A percentile compares a stretch with the other conserved stretches of the same genome.
Evolutionary conservation across 2,888 invertebrate species (phyloP).

Genomic region (Saturnia japonica): DNA sequence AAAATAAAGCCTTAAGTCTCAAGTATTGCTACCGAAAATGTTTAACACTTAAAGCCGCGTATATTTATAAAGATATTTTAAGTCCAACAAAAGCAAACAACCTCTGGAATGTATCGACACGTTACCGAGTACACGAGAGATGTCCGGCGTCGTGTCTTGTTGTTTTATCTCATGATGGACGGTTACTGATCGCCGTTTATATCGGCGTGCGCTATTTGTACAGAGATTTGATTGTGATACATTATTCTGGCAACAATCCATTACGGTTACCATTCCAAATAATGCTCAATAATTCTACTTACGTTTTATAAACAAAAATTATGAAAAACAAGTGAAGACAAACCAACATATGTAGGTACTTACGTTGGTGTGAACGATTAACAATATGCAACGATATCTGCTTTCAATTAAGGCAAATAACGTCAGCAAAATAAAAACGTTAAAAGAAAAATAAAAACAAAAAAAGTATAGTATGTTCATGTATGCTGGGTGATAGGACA

Average conservation of each 20-base stretch:
- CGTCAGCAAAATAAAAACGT: too few relatives aligned
- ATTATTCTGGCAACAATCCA: conserved; percentile 23
- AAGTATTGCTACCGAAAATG: background rate
- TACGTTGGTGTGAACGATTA: background rate
- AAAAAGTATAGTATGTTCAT: too few relatives aligned
- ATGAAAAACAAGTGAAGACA: background rate
- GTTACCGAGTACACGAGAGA: conserved; percentile 34
- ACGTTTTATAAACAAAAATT: background rate
- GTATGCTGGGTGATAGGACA: too few relatives aligned
- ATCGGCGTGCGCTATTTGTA: conserved; percentile 23
- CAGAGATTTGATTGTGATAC: conserved; percentile 20
- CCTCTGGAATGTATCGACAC: conserved; percentile 48
- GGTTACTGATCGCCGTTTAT: conserved; percentile 41
- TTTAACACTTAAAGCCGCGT: background rate
- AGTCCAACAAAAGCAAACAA: conserved; percentile 60
- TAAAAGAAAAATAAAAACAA: too few relatives aligned
- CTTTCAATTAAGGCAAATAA: too few relatives aligned
- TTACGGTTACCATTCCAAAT: background rate
- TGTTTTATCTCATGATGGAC: conserved; percentile 48
- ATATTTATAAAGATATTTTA: conserved; percentile 18
- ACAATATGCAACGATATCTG: background rate
- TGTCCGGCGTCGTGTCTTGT: conserved; percentile 39
- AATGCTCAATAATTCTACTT: background rate
- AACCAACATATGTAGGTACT: too few relatives aligned
- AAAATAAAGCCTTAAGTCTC: background rate